Conservation (phyloP, 2,888 invertebrate genomes). For the Allygus modestus region DNA sequence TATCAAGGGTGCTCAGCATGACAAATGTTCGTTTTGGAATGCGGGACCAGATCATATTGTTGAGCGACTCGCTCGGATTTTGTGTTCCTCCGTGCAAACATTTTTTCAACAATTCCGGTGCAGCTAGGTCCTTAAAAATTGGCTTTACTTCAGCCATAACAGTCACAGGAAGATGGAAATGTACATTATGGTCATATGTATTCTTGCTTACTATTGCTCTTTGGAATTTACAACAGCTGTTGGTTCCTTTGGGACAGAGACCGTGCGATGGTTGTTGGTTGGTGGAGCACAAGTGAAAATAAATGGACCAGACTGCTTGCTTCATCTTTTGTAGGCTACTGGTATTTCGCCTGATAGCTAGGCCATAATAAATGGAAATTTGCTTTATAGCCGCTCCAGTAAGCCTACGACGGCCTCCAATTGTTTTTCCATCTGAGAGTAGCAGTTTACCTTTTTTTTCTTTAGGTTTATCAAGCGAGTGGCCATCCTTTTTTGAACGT, state of each 20-base stretch:
- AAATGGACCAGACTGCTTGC: neutral
- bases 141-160: slow-evolving; percentile 12
- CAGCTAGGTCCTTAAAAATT: slow-evolving; percentile 1
- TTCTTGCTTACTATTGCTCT: neutral
- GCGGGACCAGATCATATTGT: slow-evolving; percentile 12
- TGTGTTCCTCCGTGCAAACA: slow-evolving; percentile 2
- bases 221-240: neutral
- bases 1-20: neutral
- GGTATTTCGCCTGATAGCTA: neutral
- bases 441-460: neutral
- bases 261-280: slow-evolving; percentile 61
- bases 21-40: slow-evolving; percentile 37
- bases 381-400: slow-evolving; percentile 68
- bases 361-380: slow-evolving; percentile 69
- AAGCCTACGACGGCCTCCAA: slow-evolving; percentile 67
- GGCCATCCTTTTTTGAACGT: slow-evolving; percentile 63
- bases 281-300: slow-evolving; percentile 62
- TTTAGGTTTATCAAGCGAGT: slow-evolving; percentile 59
- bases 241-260: neutral
- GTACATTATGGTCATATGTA: neutral
- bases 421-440: slow-evolving; percentile 59
- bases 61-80: slow-evolving; percentile 7
- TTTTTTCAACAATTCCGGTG: neutral
- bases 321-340: neutral
- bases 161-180: neutral